Evolutionary conservation across 2,113 vertebrate genomes (phyloP), one percentile per base, ranked within the genome.

Genomic region (Nibea albiflora): DNA sequence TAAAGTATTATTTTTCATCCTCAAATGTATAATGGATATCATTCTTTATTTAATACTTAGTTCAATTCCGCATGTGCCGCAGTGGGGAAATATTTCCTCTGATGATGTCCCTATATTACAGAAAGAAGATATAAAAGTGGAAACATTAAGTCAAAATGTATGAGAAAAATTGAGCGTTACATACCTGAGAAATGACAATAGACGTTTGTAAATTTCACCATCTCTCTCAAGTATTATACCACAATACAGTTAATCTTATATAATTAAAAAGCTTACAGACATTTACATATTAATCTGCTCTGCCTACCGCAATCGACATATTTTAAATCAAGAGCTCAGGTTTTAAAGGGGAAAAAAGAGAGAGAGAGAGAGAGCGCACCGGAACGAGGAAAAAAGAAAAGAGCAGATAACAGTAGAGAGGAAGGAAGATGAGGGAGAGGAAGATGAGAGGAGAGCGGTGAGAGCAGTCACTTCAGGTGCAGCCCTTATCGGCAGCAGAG

Each of bases 241-340:
- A 77, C 89, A 85, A 81, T 84, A 81, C 82, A 85, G 80, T 93
- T 93, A 91, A 94, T 95, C 91, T 92, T 80, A 82, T 82, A 86
- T 91, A 92, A 95, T 94, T 94, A 94, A 93, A 93, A 94, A 93
- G 84, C 86, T 85, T 89, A 86, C 79, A 78, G 92, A 92, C 93
- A 95, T 95, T 95, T 92, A 93, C 94, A 95, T 94, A 93, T 92
- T 94, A 93, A 95, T 95, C 92, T 92, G 75, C 83, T 88, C 67
- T 76, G 80, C 91, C 78, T 39, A 65, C 56, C 22, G 56, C 81
- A 89, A 90, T 88, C 64, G 76, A 85, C 85, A 87, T 91, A 85
- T 92, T 94, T 93, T 74, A 91, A 94, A 94, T 93, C 89, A 90
- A 91, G 90, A 89, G 87, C 90, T 92, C 84, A 85, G 83, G 89